A percentile compares a stretch with the other conserved stretches of the same genome.
These are phyloP conservation scores for Caenorhabditis uteleia DNA, from an alignment of 2,888 invertebrate genomes.

Conservation along the genomic window DNA sequence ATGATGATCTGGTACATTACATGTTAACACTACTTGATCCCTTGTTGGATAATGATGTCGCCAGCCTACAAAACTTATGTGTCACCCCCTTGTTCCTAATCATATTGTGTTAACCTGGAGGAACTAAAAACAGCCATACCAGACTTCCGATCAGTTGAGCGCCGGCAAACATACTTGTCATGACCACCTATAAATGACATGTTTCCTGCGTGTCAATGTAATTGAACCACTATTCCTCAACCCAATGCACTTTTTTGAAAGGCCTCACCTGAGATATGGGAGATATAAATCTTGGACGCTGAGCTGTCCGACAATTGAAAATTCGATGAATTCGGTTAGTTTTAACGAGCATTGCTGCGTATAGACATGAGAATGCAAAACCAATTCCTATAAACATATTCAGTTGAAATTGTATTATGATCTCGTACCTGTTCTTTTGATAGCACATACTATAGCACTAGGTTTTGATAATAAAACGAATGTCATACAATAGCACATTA, in stretches of 20 bases:
- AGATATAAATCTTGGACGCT: conserved; percentile 80
- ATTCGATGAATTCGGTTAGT: conserved; percentile 81
- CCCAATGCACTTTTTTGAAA: neutral
- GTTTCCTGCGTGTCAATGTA: neutral
- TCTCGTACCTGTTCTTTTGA: conserved; percentile 75
- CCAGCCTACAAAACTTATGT: conserved; percentile 75
- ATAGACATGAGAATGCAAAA: conserved; percentile 79
- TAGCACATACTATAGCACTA: conserved; percentile 76
- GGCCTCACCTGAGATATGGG: conserved; percentile 78
- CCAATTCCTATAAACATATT: conserved; percentile 73
- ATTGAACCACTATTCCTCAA: neutral
- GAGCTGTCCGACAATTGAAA: conserved; percentile 74
- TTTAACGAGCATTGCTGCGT: conserved; percentile 80
- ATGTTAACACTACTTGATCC: conserved; percentile 64
- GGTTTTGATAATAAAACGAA: conserved; percentile 79
- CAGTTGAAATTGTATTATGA: neutral
- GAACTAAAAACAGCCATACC: conserved; percentile 79
- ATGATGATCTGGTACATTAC: conserved; percentile 63
- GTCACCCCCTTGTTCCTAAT: neutral
- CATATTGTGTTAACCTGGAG: conserved; percentile 60
- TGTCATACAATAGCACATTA: conserved; percentile 78
- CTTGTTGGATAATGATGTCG: conserved; percentile 68
- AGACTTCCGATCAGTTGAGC: conserved; percentile 79
- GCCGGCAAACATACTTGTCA: conserved; percentile 74
- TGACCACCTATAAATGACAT: conserved; percentile 40